Base-by-base conservation (phyloP, 2,888 invertebrate species). In the Cactoblastis cactorum region DNA sequence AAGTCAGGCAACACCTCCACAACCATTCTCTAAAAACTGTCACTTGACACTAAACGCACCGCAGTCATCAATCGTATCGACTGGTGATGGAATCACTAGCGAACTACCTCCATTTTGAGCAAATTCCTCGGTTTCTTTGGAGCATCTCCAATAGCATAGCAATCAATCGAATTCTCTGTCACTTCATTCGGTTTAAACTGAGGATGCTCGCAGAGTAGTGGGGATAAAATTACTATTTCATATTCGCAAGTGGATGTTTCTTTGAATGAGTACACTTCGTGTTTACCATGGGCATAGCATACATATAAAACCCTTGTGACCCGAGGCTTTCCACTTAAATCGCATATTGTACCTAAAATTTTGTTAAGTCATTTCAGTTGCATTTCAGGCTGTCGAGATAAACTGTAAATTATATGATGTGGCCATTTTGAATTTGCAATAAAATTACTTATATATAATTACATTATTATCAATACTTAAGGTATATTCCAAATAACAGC, bases 231-330 rank as follows among this genome's bases (percentile, higher is more conserved):
- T 11, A 98, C 93, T 5, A 92, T 94, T 82, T 98, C 98, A 75
- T 99, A 99, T 77, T 97, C 96, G 73, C 99, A 99, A 0, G 96
- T 97, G 0, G 97, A 95, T 0, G 94, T 95, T 80, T 98, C 98
- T 71, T 98, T 98, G 55, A 98, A 92, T 0, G 96, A 96, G 74
- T 96, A 97, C 1, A 98, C 94, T 73, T 98, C 98, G 63, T 97
- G 96, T 67, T 96, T 95, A 1, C 97, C 96, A 63, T 96, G 95
- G 2, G 92, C 91, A 69, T 95, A 96, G 83, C 98, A 98, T 0
- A 98, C 95, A 70, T 98, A 98, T 0, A 95, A 90, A 1, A 98
- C 93, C 69, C 92, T 93, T 0, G 97, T 96, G 15, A 92, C 84
- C 12, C 98, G 92, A 0, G 96, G 96, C 64, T 95, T 93, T 49